Conservation (phyloP, 2,797 vertebrate species). For the Muraenolepis orangiensis region DNA sequence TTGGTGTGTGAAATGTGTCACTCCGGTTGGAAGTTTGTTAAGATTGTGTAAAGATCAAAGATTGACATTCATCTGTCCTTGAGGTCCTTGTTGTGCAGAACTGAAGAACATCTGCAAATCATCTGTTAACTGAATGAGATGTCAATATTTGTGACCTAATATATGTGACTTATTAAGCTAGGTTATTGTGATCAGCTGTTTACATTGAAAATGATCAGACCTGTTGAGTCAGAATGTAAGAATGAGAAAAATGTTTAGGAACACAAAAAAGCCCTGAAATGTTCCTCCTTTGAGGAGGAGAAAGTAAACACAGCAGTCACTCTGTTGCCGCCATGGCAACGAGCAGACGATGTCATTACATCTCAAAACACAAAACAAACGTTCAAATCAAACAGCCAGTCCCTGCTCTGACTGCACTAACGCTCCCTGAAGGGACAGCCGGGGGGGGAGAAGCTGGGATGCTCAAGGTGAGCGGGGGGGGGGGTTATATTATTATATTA, state of each 20-base stretch:
- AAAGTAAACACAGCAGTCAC: conserved; percentile 7
- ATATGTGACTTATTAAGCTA: background rate
- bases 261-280: background rate
- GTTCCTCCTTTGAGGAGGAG: background rate
- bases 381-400: conserved; percentile 55
- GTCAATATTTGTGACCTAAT: background rate
- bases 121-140: background rate
- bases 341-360: conserved; percentile 46
- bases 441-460: too few species aligned
- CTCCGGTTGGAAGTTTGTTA: background rate
- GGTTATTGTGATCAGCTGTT: conserved; percentile 15
- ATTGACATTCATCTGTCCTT: background rate
- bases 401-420: conserved; percentile 52
- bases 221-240: too few species aligned
- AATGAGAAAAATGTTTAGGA: background rate
- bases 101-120: background rate
- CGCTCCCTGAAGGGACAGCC: conserved; percentile 21
- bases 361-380: conserved; percentile 55
- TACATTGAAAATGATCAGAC: conserved; percentile 18
- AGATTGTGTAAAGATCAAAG: background rate
- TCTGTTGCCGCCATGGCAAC: conserved; percentile 43
- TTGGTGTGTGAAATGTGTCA: too few species aligned
- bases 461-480: background rate
- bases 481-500: too few species aligned
- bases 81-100: background rate